These are phyloP conservation scores for Andricus curvator DNA, from an alignment of 2,888 invertebrate species.

Conservation along the genomic window DNA sequence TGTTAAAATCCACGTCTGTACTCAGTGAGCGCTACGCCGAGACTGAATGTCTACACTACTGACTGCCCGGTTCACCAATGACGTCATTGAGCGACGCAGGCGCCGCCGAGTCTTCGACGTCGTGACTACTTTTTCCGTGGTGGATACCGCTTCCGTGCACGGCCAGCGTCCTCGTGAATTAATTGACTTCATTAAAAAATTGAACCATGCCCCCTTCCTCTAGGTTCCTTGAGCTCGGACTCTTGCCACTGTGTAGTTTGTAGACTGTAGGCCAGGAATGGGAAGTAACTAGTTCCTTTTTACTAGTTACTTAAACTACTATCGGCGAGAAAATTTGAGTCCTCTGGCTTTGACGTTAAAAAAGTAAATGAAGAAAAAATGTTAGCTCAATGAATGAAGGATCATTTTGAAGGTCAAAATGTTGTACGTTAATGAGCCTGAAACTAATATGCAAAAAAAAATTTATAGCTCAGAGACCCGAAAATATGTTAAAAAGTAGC, in stretches of 20 bases:
- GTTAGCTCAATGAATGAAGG: no score
- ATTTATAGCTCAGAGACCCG: no score
- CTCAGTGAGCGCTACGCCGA: constrained; percentile 70
- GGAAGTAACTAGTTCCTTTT: no score
- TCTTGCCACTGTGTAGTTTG: not conserved
- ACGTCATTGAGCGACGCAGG: constrained; percentile 72
- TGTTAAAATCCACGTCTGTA: constrained; percentile 34
- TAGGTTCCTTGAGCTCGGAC: not conserved
- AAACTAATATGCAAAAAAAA: no score
- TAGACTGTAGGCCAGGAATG: not conserved
- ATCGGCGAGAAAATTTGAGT: no score
- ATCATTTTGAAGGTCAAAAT: no score
- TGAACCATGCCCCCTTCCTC: constrained; percentile 12
- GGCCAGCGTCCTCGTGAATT: constrained; percentile 41
- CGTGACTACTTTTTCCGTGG: constrained; percentile 47
- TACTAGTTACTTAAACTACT: no score
- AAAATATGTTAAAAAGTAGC: no score
- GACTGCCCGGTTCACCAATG: constrained; percentile 71
- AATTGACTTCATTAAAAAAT: constrained; percentile 38
- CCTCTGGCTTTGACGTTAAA: no score
- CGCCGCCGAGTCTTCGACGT: constrained; percentile 66
- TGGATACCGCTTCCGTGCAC: constrained; percentile 41
- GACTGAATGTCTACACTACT: constrained; percentile 75
- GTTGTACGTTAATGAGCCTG: no score
- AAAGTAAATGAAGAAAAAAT: no score